Conservation (phyloP, 2,797 vertebrate genomes). For the Takifugu rubripes region DNA sequence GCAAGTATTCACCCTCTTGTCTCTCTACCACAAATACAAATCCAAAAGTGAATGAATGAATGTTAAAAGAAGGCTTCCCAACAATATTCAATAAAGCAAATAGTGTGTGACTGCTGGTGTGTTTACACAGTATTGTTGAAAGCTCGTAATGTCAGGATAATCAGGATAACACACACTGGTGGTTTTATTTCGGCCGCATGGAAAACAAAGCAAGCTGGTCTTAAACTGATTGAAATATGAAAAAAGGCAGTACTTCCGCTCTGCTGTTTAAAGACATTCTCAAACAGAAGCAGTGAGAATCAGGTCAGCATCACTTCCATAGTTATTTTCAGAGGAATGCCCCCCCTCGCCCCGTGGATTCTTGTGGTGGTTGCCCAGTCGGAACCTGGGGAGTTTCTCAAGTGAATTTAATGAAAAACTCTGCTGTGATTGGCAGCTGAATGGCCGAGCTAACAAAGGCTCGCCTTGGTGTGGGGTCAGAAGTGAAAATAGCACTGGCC, state of each 20-base stretch:
- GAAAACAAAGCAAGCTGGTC: no score
- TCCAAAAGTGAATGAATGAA: not conserved
- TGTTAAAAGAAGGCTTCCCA: no score
- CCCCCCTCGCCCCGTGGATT: slow-evolving; percentile 49
- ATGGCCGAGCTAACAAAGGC: slow-evolving; percentile 79
- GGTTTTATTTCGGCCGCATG: no score
- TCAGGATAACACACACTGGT: no score
- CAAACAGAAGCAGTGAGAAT: slow-evolving; percentile 37
- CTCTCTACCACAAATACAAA: slow-evolving; percentile 2
- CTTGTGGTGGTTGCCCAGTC: slow-evolving; percentile 60
- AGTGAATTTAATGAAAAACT: slow-evolving; percentile 84
- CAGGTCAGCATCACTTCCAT: slow-evolving; percentile 36
- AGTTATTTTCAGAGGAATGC: slow-evolving; percentile 54
- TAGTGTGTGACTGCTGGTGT: no score
- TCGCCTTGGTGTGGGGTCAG: slow-evolving; percentile 71
- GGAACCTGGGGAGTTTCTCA: slow-evolving; percentile 67
- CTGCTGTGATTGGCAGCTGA: slow-evolving; percentile 84
- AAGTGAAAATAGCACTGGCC: slow-evolving; percentile 81
- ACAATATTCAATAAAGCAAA: no score
- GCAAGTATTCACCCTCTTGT: slow-evolving; percentile 32
- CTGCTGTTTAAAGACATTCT: slow-evolving; percentile 20
- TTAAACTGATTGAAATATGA: not conserved
- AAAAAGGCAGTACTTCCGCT: not conserved
- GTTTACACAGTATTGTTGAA: no score
- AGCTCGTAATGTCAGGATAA: no score